Percentiles rank a stretch among this genome's conserved stretches.
Conservation (phyloP, 2,113 vertebrate species). For the Morphnarchus princeps region DNA sequence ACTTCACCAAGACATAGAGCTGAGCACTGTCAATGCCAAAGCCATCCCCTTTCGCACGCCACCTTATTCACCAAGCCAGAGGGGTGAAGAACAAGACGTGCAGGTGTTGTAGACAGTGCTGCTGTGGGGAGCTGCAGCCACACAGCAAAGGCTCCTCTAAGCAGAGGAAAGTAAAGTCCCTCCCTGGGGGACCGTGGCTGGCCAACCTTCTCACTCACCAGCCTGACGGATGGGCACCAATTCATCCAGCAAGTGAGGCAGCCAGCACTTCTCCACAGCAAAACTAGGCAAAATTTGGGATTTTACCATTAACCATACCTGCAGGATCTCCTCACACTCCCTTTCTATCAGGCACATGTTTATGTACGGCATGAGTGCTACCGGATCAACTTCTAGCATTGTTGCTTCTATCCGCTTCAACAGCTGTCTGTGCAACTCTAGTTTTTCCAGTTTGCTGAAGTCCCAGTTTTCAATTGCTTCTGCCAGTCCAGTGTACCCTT, state of each 20-base stretch:
- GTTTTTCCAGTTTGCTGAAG: constrained; percentile 37
- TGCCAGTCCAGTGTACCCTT: constrained; percentile 25
- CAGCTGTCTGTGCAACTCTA: constrained; percentile 1
- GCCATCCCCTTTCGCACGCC: rapidly evolving
- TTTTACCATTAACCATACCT: background rate
- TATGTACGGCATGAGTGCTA: background rate
- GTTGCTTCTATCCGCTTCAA: constrained; percentile 39
- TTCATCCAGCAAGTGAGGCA: background rate
- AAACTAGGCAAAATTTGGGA: background rate
- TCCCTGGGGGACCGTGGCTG: background rate
- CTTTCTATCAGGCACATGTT: background rate
- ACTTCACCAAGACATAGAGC: background rate
- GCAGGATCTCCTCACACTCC: constrained; percentile 34
- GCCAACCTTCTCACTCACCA: background rate
- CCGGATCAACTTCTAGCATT: background rate
- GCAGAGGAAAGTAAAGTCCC: background rate
- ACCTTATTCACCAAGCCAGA: background rate
- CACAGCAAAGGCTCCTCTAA: background rate
- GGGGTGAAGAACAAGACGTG: rapidly evolving
- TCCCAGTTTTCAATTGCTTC: constrained; percentile 50
- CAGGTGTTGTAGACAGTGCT: rapidly evolving
- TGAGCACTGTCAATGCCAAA: background rate
- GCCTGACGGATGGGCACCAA: no score
- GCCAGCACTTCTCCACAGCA: background rate
- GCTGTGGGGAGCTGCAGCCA: background rate